phyloP scores from a whole-genome alignment of 1,140 invertebrate species.

The Mylabris phalerata region DNA sequence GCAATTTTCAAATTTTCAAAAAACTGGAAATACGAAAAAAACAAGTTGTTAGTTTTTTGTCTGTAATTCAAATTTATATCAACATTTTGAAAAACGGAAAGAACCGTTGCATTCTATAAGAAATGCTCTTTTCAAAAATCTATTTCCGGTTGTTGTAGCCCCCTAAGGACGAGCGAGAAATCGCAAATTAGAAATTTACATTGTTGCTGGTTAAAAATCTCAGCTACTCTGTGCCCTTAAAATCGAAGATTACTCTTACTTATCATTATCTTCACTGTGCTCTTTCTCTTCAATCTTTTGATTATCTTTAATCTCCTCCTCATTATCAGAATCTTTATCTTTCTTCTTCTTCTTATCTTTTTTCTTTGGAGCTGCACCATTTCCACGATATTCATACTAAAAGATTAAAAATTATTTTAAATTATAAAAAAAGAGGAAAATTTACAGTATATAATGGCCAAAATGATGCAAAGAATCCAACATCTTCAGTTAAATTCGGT shows the following conservation, averaged over 20 bases:
- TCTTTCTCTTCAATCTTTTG: background rate
- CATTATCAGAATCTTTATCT: constrained; percentile 67
- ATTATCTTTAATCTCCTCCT: constrained; percentile 48
- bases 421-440: constrained; percentile 14
- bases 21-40: too few relatives aligned
- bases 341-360: constrained; percentile 75
- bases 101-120: too few relatives aligned
- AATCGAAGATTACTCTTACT: background rate
- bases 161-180: too few relatives aligned
- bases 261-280: constrained; percentile 8
- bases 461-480: constrained; percentile 97
- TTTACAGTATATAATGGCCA: constrained; percentile 90
- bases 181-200: too few relatives aligned
- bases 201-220: too few relatives aligned
- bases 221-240: too few relatives aligned
- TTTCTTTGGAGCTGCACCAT: constrained; percentile 46
- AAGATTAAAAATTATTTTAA: constrained; percentile 29
- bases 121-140: too few relatives aligned
- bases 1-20: too few relatives aligned
- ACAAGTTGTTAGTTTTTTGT: too few relatives aligned
- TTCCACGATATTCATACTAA: constrained; percentile 71
- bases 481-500: constrained; percentile 97
- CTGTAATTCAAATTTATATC: too few relatives aligned
- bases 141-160: too few relatives aligned
- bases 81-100: too few relatives aligned